Percentiles rank a stretch among this genome's conserved stretches.
These are phyloP conservation scores for Panthera uncia DNA, from an alignment of 2,113 vertebrate genomes.

Conservation along the genomic window DNA sequence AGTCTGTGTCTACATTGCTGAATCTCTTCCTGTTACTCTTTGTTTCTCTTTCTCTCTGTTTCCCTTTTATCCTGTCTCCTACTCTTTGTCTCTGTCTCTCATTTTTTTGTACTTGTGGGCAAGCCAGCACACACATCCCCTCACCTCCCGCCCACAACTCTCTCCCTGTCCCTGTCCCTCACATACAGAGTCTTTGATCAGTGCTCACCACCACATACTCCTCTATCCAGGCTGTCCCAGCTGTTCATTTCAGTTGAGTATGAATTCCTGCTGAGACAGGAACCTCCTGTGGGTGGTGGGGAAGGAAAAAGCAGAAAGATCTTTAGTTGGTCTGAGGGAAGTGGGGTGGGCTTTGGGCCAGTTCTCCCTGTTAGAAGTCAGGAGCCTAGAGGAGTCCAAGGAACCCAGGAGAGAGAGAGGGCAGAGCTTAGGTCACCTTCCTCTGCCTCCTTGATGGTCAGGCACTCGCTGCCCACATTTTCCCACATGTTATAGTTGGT, in stretches of 20 bases:
- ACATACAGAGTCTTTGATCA: slow-evolving; percentile 64
- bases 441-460: neutral
- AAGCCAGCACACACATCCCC: neutral
- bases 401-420: neutral
- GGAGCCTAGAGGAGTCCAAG: neutral
- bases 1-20: neutral
- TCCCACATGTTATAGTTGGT: neutral
- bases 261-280: slow-evolving; percentile 73
- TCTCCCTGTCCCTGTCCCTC: neutral
- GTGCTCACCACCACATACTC: neutral
- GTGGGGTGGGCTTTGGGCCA: slow-evolving; percentile 49
- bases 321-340: slow-evolving; percentile 32
- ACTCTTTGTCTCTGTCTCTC: neutral
- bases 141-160: neutral
- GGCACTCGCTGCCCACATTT: neutral
- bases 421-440: neutral
- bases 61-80: neutral
- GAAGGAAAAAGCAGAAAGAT: slow-evolving; percentile 16
- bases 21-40: neutral
- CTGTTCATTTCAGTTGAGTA: slow-evolving; percentile 63
- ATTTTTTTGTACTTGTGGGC: slow-evolving; percentile 51
- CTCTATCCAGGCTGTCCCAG: slow-evolving; percentile 50
- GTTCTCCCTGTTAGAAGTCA: neutral
- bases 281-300: slow-evolving; percentile 44
- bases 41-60: neutral